These are phyloP conservation scores for Sialis fuliginosa DNA, from an alignment of 2,888 invertebrate genomes.

Conservation along the genomic window DNA sequence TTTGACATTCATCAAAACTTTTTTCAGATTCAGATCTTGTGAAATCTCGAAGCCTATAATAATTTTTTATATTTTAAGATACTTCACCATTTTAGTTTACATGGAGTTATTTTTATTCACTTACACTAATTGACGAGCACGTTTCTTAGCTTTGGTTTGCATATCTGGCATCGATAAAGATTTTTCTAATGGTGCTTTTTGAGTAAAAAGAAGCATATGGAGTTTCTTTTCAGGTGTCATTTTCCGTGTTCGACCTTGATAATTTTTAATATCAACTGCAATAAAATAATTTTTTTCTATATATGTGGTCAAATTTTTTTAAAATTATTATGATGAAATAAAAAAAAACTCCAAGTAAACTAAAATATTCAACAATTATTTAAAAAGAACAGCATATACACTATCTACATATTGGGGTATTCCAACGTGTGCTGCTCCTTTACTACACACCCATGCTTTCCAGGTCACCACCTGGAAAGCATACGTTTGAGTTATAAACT, in stretches of 20 bases:
- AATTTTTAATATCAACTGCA: slow-evolving; percentile 7
- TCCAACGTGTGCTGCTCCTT: no score
- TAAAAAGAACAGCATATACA: not conserved
- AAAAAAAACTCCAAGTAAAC: no score
- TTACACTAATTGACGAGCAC: slow-evolving; percentile 52
- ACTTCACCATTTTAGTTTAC: not conserved
- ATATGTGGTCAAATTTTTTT: no score
- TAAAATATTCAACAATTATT: not conserved
- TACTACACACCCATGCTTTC: no score
- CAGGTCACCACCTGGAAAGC: no score
- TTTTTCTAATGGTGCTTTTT: slow-evolving; percentile 49
- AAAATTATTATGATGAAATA: no score
- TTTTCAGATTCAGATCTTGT: slow-evolving; percentile 65
- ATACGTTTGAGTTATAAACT: no score
- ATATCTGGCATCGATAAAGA: slow-evolving; percentile 74
- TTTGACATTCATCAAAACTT: slow-evolving; percentile 50
- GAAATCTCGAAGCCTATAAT: slow-evolving; percentile 45
- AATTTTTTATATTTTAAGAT: slow-evolving; percentile 1
- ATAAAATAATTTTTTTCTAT: no score
- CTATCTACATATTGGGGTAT: not conserved
- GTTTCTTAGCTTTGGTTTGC: slow-evolving; percentile 52
- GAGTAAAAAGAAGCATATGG: slow-evolving; percentile 32
- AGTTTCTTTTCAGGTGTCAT: slow-evolving; percentile 29
- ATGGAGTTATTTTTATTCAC: slow-evolving; percentile 18
- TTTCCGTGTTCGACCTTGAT: slow-evolving; percentile 17